These are phyloP conservation scores for Eledona agricola DNA, from an alignment of 2,888 invertebrate species.

Conservation along the genomic window DNA sequence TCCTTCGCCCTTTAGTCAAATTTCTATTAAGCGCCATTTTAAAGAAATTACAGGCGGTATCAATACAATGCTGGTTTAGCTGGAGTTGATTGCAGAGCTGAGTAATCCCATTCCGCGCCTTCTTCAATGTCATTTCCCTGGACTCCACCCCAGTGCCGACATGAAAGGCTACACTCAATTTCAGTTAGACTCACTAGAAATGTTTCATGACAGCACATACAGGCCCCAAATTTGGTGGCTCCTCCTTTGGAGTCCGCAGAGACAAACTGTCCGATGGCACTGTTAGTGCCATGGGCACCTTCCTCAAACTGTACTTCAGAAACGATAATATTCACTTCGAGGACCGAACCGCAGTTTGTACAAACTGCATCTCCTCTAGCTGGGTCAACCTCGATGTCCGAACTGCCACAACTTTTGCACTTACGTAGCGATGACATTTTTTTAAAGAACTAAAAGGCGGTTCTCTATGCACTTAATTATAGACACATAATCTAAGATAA, in stretches of 20 bases:
- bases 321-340: conserved; percentile 96
- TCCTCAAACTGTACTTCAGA: conserved; percentile 97
- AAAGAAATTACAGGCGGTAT: conserved; percentile 93
- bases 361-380: conserved; percentile 96
- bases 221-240: conserved; percentile 80
- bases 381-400: conserved; percentile 94
- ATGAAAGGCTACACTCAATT: conserved; percentile 79
- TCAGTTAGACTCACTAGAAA: conserved; percentile 5
- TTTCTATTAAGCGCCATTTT: conserved; percentile 87
- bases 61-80: conserved; percentile 89
- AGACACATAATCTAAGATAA: no score
- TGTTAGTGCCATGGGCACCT: conserved; percentile 84
- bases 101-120: conserved; percentile 86
- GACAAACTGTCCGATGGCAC: conserved; percentile 93
- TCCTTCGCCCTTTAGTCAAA: conserved; percentile 89
- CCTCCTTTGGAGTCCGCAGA: conserved; percentile 88
- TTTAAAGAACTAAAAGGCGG: no score
- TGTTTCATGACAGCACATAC: conserved; percentile 58
- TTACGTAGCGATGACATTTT: conserved; percentile 75
- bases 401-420: conserved; percentile 87
- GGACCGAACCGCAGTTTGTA: conserved; percentile 93
- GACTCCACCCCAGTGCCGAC: conserved; percentile 87
- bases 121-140: conserved; percentile 88
- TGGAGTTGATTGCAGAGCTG: conserved; percentile 86
- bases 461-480: no score